These are phyloP conservation scores for Caenorhabditis macrosperma DNA, from an alignment of 2,888 invertebrate genomes.

Conservation along the genomic window DNA sequence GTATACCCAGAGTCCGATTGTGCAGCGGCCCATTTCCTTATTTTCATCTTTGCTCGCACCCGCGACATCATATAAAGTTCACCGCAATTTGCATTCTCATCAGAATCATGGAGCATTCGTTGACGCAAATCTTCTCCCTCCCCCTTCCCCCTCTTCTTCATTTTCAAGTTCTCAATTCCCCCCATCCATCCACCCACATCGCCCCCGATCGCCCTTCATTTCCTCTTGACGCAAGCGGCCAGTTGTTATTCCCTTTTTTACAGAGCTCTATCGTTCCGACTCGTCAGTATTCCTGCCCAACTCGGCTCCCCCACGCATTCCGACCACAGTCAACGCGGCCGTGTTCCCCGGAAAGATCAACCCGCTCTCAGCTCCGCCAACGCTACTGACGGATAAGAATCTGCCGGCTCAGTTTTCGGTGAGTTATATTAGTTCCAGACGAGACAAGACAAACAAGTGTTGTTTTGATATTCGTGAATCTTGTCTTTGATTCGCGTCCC, in stretches of 20 bases:
- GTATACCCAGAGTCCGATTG: no score
- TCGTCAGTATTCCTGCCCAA: slow-evolving; percentile 32
- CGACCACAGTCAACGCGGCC: slow-evolving; percentile 20
- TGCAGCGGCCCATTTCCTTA: no score
- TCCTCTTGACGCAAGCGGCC: no score
- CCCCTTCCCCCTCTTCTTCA: slow-evolving; percentile 5
- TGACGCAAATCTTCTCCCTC: slow-evolving; percentile 37
- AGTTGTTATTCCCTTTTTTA: no score
- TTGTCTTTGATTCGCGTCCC: neutral
- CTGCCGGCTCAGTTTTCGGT: slow-evolving; percentile 33
- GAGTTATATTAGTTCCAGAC: neutral
- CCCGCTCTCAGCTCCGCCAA: slow-evolving; percentile 35
- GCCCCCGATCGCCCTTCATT: no score
- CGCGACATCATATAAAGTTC: slow-evolving; percentile 41
- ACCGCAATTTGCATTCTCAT: slow-evolving; percentile 43
- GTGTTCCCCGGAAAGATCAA: slow-evolving; percentile 50
- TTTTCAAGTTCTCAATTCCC: slow-evolving; percentile 8
- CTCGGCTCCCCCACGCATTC: slow-evolving; percentile 27
- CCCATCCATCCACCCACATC: slow-evolving; percentile 34
- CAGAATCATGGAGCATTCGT: slow-evolving; percentile 50
- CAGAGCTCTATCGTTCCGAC: slow-evolving; percentile 41
- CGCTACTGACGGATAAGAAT: slow-evolving; percentile 33
- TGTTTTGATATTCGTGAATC: neutral
- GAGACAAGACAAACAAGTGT: no score
- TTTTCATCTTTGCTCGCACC: slow-evolving; percentile 45